Conservation (phyloP, 2,113 vertebrate genomes). For the Gymnorhina tibicen region DNA sequence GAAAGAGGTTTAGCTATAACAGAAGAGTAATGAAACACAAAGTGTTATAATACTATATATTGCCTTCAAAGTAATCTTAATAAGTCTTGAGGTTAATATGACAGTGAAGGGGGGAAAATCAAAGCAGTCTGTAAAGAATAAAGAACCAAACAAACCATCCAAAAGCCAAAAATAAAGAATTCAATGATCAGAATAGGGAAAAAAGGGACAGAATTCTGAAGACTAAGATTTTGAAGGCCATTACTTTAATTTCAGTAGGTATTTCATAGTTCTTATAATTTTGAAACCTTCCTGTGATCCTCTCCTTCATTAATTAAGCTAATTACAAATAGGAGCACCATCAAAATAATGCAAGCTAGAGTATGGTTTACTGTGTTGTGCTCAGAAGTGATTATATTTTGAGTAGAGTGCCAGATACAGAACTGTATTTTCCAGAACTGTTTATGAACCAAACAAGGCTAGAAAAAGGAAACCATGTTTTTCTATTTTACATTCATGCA, state of each 20-base stretch:
- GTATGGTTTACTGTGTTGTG: not conserved
- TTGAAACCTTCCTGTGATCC: not conserved
- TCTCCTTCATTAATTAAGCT: not conserved
- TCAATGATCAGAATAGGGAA: not conserved
- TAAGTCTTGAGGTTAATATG: not conserved
- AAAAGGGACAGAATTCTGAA: not conserved
- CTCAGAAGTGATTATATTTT: not conserved
- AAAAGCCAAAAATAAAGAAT: not conserved
- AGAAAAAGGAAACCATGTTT: not conserved
- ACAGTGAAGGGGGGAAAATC: not conserved
- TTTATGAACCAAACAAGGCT: not conserved
- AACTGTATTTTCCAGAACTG: not conserved
- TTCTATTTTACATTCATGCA: not conserved
- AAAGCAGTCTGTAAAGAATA: not conserved
- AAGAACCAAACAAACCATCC: not conserved
- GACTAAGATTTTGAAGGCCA: not conserved
- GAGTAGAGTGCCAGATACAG: not conserved
- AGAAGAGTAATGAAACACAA: not conserved
- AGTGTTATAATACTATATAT: not conserved
- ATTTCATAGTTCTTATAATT: not conserved
- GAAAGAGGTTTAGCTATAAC: not conserved
- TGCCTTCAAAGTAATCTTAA: not conserved
- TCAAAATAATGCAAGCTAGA: not conserved
- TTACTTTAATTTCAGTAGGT: not conserved
- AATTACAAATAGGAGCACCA: not conserved